These are phyloP conservation scores for Tricholauxania praeusta DNA, from an alignment of 2,888 invertebrate genomes.

Conservation along the genomic window DNA sequence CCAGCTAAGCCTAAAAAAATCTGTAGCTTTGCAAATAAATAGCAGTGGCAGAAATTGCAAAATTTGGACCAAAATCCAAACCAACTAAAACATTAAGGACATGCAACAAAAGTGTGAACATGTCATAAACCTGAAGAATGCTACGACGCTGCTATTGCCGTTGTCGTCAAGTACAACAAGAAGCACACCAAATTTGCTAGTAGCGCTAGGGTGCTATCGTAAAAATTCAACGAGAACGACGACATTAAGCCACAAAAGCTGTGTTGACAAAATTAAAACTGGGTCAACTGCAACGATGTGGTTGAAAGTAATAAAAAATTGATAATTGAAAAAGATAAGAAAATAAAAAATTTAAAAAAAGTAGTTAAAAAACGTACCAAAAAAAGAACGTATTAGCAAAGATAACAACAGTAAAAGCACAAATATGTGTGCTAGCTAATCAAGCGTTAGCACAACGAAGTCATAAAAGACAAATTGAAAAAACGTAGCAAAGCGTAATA, in stretches of 20 bases:
- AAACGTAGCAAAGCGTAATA: too few relatives aligned
- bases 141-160: not conserved
- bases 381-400: too few relatives aligned
- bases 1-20: too few relatives aligned
- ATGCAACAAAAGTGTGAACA: slow-evolving; percentile 11
- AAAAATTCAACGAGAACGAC: not conserved
- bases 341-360: not conserved
- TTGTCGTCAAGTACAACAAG: too few relatives aligned
- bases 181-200: too few relatives aligned
- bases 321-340: slow-evolving; percentile 18
- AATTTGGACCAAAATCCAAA: not conserved
- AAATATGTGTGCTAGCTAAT: too few relatives aligned
- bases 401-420: too few relatives aligned
- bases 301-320: not conserved
- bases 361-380: too few relatives aligned
- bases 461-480: too few relatives aligned
- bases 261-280: slow-evolving; percentile 29
- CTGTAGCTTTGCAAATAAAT: not conserved
- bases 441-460: too few relatives aligned
- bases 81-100: not conserved
- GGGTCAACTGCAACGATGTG: slow-evolving; percentile 17
- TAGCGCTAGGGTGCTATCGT: too few relatives aligned
- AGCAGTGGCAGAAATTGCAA: not conserved
- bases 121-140: slow-evolving; percentile 18
- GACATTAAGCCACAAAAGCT: not conserved